phyloP scores from a whole-genome alignment of 2,888 invertebrate genomes.

The Ornithoptera priamus region DNA sequence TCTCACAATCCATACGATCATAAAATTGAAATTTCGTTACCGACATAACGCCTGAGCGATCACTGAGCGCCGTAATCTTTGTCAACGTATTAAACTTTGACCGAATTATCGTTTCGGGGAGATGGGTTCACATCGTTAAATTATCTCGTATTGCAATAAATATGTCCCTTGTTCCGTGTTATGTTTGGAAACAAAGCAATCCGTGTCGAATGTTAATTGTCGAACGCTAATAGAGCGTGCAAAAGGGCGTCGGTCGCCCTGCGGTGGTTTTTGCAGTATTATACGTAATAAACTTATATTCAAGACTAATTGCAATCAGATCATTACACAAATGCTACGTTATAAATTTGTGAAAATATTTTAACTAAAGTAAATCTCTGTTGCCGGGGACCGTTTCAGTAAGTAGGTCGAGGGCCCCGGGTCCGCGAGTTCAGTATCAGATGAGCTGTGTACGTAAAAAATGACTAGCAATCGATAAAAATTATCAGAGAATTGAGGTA shows the following conservation, averaged over 20 bases:
- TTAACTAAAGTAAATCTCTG: too few species aligned
- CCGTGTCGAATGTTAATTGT: constrained; percentile 50
- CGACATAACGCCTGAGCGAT: constrained; percentile 66
- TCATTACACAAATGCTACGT: too few species aligned
- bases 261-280: neutral
- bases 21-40: constrained; percentile 66
- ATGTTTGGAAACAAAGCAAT: constrained; percentile 73
- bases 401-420: too few species aligned
- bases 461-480: too few species aligned
- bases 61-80: constrained; percentile 67
- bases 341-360: too few species aligned
- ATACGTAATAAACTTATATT: neutral
- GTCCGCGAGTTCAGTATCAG: too few species aligned
- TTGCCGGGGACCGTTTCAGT: too few species aligned
- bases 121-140: constrained; percentile 76
- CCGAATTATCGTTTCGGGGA: constrained; percentile 66
- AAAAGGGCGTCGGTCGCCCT: constrained; percentile 45
- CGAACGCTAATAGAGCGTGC: constrained; percentile 69
- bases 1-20: constrained; percentile 70
- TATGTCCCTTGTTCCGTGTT: constrained; percentile 57
- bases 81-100: constrained; percentile 78
- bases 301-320: neutral
- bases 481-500: too few species aligned
- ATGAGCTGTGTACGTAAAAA: too few species aligned
- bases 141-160: constrained; percentile 75